Evolutionary conservation across 2,797 vertebrate species (phyloP).

Genomic region (Tauraco hartlaubi): DNA sequence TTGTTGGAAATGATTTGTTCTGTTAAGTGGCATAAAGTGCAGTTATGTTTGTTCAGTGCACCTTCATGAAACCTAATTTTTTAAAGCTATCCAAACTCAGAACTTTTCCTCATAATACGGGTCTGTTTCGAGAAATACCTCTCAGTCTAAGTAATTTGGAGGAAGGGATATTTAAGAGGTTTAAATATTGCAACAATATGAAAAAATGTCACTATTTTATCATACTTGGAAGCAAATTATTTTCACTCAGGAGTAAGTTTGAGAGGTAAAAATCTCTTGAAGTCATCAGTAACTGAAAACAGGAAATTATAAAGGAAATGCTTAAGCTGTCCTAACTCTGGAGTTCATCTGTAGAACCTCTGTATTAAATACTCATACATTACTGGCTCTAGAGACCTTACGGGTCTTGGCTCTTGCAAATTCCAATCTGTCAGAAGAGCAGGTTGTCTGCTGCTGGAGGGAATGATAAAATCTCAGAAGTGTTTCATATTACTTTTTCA

Average conservation of each 20-base stretch:
- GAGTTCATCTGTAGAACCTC: not conserved
- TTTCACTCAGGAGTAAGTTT: not conserved
- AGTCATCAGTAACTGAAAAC: not conserved
- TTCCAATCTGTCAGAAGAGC: not conserved
- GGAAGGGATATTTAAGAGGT: not conserved
- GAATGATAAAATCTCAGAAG: not conserved
- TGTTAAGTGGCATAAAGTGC: not conserved
- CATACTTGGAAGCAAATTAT: not conserved
- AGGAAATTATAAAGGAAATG: not conserved
- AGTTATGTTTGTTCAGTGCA: not conserved
- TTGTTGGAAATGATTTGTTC: not conserved
- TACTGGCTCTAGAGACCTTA: not conserved
- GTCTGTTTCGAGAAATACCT: not conserved
- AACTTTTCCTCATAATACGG: not conserved
- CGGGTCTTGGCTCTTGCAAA: not conserved
- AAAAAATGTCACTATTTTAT: not conserved
- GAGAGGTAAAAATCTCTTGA: not conserved
- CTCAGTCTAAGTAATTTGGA: not conserved
- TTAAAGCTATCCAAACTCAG: not conserved
- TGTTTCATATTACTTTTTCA: not conserved
- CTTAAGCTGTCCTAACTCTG: not conserved
- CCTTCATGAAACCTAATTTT: not conserved
- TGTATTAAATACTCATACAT: not conserved
- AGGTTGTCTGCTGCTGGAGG: not conserved
- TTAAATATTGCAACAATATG: not conserved